Percentiles rank a stretch among this genome's conserved stretches.
Evolutionary conservation across 1,140 invertebrate species (phyloP).

Genomic region (Zaprionus kolodkinae): DNA sequence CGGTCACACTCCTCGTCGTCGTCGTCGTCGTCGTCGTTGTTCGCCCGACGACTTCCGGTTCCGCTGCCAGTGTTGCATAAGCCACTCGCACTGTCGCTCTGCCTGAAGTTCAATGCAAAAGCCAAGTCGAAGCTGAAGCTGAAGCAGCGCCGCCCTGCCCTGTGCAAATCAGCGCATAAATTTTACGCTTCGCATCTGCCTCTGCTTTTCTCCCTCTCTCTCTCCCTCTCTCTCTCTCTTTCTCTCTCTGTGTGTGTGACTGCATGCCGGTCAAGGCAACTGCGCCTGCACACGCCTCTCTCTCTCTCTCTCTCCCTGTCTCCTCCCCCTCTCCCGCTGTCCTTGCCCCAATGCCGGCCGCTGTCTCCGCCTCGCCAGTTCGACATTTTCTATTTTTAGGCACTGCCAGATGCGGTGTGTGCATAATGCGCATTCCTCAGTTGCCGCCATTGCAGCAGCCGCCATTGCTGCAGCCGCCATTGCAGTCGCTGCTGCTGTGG

Average conservation of each 20-base stretch:
- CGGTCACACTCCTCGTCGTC: slow-evolving; percentile 15
- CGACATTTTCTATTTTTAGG: slow-evolving; percentile 46
- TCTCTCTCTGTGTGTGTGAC: slow-evolving; percentile 16
- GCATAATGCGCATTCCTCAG: slow-evolving; percentile 12
- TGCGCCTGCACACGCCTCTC: not conserved
- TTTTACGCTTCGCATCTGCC: slow-evolving; percentile 31
- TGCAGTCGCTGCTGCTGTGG: slow-evolving; percentile 30
- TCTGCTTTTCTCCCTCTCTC: not conserved
- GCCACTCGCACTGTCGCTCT: slow-evolving; percentile 6
- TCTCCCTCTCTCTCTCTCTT: not conserved
- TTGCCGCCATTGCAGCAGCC: not conserved
- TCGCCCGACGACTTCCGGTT: slow-evolving; percentile 53
- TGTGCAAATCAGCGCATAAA: slow-evolving; percentile 46
- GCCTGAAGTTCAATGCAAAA: slow-evolving; percentile 71
- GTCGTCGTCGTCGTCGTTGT: not conserved
- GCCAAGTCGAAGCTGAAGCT: slow-evolving; percentile 41
- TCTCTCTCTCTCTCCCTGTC: not conserved
- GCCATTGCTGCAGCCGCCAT: slow-evolving; percentile 5
- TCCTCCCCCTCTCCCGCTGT: not conserved
- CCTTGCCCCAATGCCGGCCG: slow-evolving; percentile 6
- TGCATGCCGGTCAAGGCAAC: slow-evolving; percentile 70
- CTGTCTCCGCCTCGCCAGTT: slow-evolving; percentile 20
- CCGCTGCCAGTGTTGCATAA: slow-evolving; percentile 45
- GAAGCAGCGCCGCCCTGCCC: not conserved
- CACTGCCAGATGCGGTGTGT: slow-evolving; percentile 16